Evolutionary conservation across 2,113 vertebrate species (phyloP).

Genomic region (Lophius piscatorius): DNA sequence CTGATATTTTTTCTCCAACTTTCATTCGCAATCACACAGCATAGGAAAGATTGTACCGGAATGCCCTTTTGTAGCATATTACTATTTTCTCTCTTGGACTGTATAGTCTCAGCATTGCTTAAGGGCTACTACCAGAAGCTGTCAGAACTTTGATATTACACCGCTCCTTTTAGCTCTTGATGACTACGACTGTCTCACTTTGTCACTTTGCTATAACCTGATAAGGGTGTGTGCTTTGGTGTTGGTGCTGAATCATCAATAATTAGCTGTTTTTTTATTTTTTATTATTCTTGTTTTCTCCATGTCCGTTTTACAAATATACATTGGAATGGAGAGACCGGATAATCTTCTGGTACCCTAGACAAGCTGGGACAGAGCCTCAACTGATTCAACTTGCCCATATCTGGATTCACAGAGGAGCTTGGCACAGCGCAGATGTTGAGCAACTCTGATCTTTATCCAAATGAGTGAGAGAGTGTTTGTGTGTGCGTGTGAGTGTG

Average conservation of each 20-base stretch:
- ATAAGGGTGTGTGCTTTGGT: background rate
- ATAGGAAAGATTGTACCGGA: background rate
- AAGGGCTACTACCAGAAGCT: slow-evolving; percentile 9
- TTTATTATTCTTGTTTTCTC: slow-evolving; percentile 1
- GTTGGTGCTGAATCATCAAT: background rate
- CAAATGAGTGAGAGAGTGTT: no score
- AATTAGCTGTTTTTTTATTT: background rate
- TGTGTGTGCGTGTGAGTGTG: no score
- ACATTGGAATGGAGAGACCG: slow-evolving; percentile 18
- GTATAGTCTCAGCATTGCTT: background rate
- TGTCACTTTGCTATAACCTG: slow-evolving; percentile 9
- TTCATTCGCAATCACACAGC: background rate
- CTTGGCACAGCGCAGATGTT: slow-evolving; percentile 44
- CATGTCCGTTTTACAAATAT: slow-evolving; percentile 4
- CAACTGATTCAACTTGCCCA: slow-evolving; percentile 38
- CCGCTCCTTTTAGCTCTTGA: slow-evolving; percentile 3
- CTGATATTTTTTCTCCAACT: background rate
- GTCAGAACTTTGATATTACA: slow-evolving; percentile 2
- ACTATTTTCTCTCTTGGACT: no score
- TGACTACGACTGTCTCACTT: slow-evolving; percentile 12
- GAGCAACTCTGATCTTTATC: slow-evolving; percentile 64
- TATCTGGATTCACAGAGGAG: slow-evolving; percentile 28
- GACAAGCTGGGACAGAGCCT: slow-evolving; percentile 55
- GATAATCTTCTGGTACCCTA: slow-evolving; percentile 29
- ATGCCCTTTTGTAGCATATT: background rate